Conservation (phyloP, 2,797 vertebrate species). For the Schizopygopsis malacanthus region DNA sequence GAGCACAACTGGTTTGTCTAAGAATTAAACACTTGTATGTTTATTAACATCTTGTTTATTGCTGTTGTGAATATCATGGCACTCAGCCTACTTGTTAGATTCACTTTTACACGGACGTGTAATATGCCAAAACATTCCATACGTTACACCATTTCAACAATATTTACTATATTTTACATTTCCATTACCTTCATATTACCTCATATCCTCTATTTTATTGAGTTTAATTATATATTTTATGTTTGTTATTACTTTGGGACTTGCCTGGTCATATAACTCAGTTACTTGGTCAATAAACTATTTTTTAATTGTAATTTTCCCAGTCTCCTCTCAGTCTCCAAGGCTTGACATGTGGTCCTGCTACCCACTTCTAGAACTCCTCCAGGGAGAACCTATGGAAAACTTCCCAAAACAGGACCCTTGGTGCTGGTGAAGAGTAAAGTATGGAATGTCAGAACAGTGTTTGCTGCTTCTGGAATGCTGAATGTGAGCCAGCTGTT, state of each 20-base stretch:
- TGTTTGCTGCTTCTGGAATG: constrained; percentile 52
- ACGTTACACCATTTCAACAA: neutral
- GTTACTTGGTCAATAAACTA: neutral
- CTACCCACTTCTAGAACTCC: neutral
- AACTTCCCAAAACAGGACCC: constrained; percentile 17
- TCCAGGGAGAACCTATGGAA: constrained; percentile 17
- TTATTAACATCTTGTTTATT: neutral
- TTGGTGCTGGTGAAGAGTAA: constrained; percentile 38
- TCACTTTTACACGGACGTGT: neutral
- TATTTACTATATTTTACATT: neutral
- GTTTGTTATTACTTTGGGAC: neutral
- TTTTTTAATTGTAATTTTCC: neutral
- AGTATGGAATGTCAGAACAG: constrained; percentile 48
- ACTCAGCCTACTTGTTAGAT: neutral
- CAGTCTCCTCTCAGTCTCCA: neutral
- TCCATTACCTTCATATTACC: neutral
- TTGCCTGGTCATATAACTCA: neutral
- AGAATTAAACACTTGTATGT: neutral
- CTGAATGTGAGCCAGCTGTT: constrained; percentile 36
- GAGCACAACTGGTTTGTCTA: neutral
- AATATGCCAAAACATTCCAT: neutral
- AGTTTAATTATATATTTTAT: neutral
- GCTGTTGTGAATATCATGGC: neutral
- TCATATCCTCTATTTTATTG: constrained; percentile 18
- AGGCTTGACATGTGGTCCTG: neutral